Base-by-base conservation (phyloP, 2,113 vertebrate genomes). In the Desmodus rotundus region DNA sequence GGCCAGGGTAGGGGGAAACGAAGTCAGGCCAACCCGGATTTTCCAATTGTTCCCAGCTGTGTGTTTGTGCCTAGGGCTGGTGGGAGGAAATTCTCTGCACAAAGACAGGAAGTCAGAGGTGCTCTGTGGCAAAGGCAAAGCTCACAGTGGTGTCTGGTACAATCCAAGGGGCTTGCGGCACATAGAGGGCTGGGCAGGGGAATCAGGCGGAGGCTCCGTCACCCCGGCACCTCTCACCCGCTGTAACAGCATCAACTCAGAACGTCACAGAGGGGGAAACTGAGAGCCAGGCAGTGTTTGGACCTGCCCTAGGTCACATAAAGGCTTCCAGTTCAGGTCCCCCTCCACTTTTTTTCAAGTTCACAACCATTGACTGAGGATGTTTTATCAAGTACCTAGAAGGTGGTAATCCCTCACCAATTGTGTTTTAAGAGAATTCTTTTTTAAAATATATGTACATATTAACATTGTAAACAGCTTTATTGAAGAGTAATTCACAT, bases 61-160 rank as follows among this genome's bases (percentile, higher is more conserved):
- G 0, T 81, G 58, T 94, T 68, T 87, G 94, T 13, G 95, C 45
- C 67, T 31, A 3, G 0, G 77, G 22, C 76, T 85, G 72, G 41
- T 41, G 43, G 74, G 67, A 96, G 95, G 95, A 96, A 97, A 91
- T 90, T 91, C 91, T 84, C 82, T 72, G 70, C 91, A 92, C 95
- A 97, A 93, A 97, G 77, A 70, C 95, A 83, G 96, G 95, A 97
- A 97, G 81, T 80, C 80, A 88, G 89, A 56, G 52, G 78, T 61
- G 72, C 77, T 93, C 77, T 31, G 10, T 31, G 77, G 45, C 92
- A 85, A 84, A 76, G 87, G 67, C 65, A 73, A 65, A 87, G 77
- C 89, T 80, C 52, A 3, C 28, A 12, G 82, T 7, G 67, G 41
- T 0, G 33, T 58, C 85, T 70, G 28, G n/a, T 38, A 20, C 1